phyloP scores from a whole-genome alignment of 2,797 vertebrate species.

The Microchirus variegatus region DNA sequence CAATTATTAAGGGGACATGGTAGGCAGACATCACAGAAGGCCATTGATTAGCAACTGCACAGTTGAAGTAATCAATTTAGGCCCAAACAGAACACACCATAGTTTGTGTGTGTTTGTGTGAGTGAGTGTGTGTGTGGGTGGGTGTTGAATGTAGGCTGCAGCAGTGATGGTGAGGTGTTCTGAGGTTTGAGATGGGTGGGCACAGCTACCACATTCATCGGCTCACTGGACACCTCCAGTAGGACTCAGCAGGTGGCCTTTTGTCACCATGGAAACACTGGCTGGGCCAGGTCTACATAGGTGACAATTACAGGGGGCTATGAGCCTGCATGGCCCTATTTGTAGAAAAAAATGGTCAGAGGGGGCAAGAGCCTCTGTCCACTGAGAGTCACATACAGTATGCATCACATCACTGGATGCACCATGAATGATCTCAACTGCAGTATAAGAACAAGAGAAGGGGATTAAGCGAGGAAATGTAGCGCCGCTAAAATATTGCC shows the following conservation, averaged over 20 bases:
- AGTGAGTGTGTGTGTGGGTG: conserved; percentile 1
- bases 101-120: not conserved
- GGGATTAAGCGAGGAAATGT: conserved; percentile 18
- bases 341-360: conserved; percentile 57
- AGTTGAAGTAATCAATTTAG: conserved; percentile 43
- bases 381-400: conserved; percentile 40
- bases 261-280: conserved; percentile 72
- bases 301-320: conserved; percentile 62
- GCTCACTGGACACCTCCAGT: conserved; percentile 67
- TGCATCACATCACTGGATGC: conserved; percentile 45
- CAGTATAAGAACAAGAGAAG: conserved; percentile 27
- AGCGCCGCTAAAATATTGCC: not conserved
- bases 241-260: conserved; percentile 63
- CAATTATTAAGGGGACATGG: conserved; percentile 77
- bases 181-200: conserved; percentile 55
- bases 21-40: conserved; percentile 56
- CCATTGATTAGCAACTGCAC: conserved; percentile 64
- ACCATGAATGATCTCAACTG: conserved; percentile 35
- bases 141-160: conserved; percentile 31
- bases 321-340: conserved; percentile 64
- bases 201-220: conserved; percentile 62
- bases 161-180: conserved; percentile 20
- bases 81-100: no score
- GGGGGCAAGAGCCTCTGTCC: conserved; percentile 46
- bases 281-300: conserved; percentile 39